Percentiles rank a stretch among this genome's conserved stretches.
phyloP scores from a whole-genome alignment of 2,888 invertebrate species.

The Halictus ligatus region DNA sequence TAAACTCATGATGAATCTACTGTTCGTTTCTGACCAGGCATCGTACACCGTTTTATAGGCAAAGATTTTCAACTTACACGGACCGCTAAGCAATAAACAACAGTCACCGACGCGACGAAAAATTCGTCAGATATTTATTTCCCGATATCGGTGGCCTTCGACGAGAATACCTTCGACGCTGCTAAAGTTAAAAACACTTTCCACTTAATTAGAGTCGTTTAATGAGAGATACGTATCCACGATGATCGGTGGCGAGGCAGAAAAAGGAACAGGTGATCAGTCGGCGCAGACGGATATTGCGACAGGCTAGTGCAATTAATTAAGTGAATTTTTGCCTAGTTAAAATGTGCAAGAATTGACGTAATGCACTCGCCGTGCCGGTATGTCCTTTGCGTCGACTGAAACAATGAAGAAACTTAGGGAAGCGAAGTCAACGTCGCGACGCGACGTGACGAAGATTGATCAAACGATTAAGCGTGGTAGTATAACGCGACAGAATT shows the following conservation, averaged over 20 bases:
- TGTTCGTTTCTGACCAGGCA: not conserved
- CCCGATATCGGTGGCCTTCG: slow-evolving; percentile 9
- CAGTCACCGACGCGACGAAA: slow-evolving; percentile 23
- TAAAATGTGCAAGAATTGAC: slow-evolving; percentile 14
- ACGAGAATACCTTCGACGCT: slow-evolving; percentile 36
- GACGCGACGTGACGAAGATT: not conserved
- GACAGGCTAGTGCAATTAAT: slow-evolving; percentile 41
- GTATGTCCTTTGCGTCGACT: not conserved
- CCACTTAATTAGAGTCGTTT: slow-evolving; percentile 57
- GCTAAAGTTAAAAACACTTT: slow-evolving; percentile 43
- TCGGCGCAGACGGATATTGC: slow-evolving; percentile 33
- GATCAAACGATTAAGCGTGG: not conserved
- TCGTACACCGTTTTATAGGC: not conserved
- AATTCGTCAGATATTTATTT: not conserved
- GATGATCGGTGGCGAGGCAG: slow-evolving; percentile 39
- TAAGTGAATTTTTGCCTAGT: slow-evolving; percentile 48
- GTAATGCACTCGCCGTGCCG: not conserved
- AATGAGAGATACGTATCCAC: slow-evolving; percentile 58
- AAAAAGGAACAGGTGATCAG: slow-evolving; percentile 63
- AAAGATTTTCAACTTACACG: not conserved
- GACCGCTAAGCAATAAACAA: slow-evolving; percentile 24
- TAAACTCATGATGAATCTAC: not conserved
- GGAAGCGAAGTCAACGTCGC: not conserved
- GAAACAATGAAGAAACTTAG: not conserved
- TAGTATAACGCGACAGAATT: not conserved